Evolutionary conservation across 2,113 vertebrate genomes (phyloP).

Genomic region (Sprattus sprattus): DNA sequence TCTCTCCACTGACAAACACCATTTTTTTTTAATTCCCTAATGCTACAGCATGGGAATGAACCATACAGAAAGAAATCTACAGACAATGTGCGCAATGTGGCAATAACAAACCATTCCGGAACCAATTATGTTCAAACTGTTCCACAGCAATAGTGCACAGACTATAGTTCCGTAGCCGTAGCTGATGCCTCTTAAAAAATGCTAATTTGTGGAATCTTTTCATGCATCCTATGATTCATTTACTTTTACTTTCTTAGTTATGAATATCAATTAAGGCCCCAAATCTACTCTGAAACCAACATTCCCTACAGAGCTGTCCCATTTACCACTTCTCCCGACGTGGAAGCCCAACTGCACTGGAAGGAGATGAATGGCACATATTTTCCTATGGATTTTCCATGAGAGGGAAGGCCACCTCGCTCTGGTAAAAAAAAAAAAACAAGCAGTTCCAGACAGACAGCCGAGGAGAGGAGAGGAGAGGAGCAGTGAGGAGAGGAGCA

Average conservation of each 20-base stretch:
- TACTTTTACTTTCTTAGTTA: slow-evolving; percentile 27
- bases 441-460: slow-evolving; percentile 17
- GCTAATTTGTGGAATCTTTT: slow-evolving; percentile 40
- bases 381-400: neutral
- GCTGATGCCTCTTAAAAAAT: neutral
- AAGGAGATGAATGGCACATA: slow-evolving; percentile 24
- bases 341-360: slow-evolving; percentile 31
- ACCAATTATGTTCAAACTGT: no score
- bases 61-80: no score
- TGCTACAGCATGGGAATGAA: no score
- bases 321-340: slow-evolving; percentile 20
- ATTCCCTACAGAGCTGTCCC: slow-evolving; percentile 32
- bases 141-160: no score
- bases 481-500: neutral
- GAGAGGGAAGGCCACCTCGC: neutral
- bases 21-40: no score
- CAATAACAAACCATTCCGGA: no score
- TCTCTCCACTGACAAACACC: no score
- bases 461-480: neutral
- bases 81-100: no score
- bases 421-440: slow-evolving; percentile 15
- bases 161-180: no score
- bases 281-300: slow-evolving; percentile 6
- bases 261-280: slow-evolving; percentile 45
- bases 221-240: slow-evolving; percentile 32